Conservation (phyloP, 2,888 invertebrate species). For the Drosophila suboccidentalis region DNA sequence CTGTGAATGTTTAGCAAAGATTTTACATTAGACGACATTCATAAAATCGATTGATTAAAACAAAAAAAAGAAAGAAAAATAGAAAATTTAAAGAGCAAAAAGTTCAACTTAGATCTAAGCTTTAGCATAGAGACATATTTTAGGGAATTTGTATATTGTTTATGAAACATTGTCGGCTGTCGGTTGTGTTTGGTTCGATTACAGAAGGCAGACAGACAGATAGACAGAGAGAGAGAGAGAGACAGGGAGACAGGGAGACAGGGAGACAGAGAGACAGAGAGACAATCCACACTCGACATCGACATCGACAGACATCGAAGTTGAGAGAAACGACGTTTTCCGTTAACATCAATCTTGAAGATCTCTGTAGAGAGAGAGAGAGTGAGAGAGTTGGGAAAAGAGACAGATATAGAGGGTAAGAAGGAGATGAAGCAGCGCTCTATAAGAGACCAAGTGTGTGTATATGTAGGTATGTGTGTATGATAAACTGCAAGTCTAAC, state of each 20-base stretch:
- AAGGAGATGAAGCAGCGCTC: slow-evolving; percentile 7
- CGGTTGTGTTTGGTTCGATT: slow-evolving; percentile 12
- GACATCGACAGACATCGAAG: slow-evolving; percentile 50
- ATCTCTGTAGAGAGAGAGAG: slow-evolving; percentile 34
- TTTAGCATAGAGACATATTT: background rate
- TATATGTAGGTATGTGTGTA: slow-evolving; percentile 42
- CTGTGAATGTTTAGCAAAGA: too few relatives aligned
- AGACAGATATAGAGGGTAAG: slow-evolving; percentile 12
- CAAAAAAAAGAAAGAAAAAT: too few relatives aligned
- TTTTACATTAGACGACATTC: too few relatives aligned
- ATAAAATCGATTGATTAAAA: too few relatives aligned
- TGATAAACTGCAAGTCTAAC: slow-evolving; percentile 84
- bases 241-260: slow-evolving; percentile 9
- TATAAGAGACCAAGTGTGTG: slow-evolving; percentile 5
- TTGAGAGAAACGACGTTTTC: slow-evolving; percentile 82
- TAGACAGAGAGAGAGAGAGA: slow-evolving; percentile 29
- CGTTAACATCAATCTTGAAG: slow-evolving; percentile 85
- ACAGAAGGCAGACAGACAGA: slow-evolving; percentile 19
- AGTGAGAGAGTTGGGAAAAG: slow-evolving; percentile 3
- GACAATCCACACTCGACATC: slow-evolving; percentile 49
- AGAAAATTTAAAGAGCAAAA: too few relatives aligned
- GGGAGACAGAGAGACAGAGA: slow-evolving; percentile 23
- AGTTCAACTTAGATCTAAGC: background rate
- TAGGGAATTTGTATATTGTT: background rate
- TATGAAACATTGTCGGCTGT: slow-evolving; percentile 37